Base-by-base conservation (phyloP, 2,888 invertebrate genomes). In the Torymus tubicola region DNA sequence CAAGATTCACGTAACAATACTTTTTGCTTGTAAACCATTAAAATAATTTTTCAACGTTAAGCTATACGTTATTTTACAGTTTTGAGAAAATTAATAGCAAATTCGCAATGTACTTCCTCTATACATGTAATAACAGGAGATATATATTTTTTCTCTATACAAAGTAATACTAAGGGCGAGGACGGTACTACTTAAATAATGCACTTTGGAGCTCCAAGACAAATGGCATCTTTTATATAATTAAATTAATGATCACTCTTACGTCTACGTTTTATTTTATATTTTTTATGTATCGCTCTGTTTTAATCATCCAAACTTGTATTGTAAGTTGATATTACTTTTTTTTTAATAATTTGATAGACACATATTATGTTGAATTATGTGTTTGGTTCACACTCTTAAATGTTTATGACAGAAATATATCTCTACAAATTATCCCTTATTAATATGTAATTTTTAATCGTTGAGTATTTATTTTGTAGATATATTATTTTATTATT, bases 161-260 rank as follows among this genome's bases (percentile, higher is more conserved):
- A 84, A 83, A 85, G 81, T 83, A 83, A 85, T 83, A 83, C 78
- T 78, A 82, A 74, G 72, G 78, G 78, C 78, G 74, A 84, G 85
- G 83, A 84, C 84, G 84, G 83, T 83, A 80, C 81, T 84, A 84
- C 78, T 64, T 76, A 78, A 72, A 72, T 72, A 76, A 81, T 81
- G 77, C 80, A 79, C 79, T 83, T 82, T 73, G 71, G 58, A 81
- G 69, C 73, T 71, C 67, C 21, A 70, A 74, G 67, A 78, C 53
- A 18, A 68, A 24, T 58, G 42, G 31, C 13, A 55, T 76, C 61
- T 60, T 18, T 50, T 61, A 68, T 57, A 16, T 74, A 68, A n/a
- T 63, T 55, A 5, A 72, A 55, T 21, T 4, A 16, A n/a, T 58
- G 14, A 53, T 70, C 58, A 18, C 50, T 70, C 52, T 50, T 52